Evolutionary conservation across 2,888 invertebrate species (phyloP).

Genomic region (Nesidiocoris tenuis): DNA sequence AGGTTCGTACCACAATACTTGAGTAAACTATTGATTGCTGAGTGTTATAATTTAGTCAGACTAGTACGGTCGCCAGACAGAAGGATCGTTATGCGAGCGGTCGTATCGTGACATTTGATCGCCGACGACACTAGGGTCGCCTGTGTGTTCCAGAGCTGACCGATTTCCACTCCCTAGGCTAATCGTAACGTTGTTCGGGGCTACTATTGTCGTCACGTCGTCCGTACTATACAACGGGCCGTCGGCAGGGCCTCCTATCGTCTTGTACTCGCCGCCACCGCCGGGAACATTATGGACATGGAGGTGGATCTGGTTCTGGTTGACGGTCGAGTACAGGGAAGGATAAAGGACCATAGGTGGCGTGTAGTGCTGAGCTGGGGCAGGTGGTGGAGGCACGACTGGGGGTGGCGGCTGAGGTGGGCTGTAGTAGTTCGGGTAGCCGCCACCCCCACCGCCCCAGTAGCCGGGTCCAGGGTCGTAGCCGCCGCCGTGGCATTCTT

Average conservation of each 20-base stretch:
- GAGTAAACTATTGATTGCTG: no score
- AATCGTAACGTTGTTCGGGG: slow-evolving; percentile 51
- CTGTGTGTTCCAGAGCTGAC: slow-evolving; percentile 42
- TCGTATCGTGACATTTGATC: slow-evolving; percentile 50
- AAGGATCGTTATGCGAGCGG: slow-evolving; percentile 52
- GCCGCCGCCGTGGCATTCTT: slow-evolving; percentile 37
- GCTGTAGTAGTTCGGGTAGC: slow-evolving; percentile 63
- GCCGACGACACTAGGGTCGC: slow-evolving; percentile 51
- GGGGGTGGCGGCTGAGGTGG: slow-evolving; percentile 46
- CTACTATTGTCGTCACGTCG: slow-evolving; percentile 51
- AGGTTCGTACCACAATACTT: no score
- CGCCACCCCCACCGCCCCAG: slow-evolving; percentile 45
- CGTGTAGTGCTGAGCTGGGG: slow-evolving; percentile 57
- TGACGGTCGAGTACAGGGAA: slow-evolving; percentile 78
- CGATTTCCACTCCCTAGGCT: slow-evolving; percentile 49
- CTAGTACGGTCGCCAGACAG: slow-evolving; percentile 54
- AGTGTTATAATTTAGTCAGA: no score
- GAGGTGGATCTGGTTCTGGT: slow-evolving; percentile 82
- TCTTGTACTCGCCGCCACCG: slow-evolving; percentile 37
- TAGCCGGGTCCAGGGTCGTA: slow-evolving; percentile 46
- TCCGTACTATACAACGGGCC: slow-evolving; percentile 13
- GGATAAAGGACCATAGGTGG: slow-evolving; percentile 74
- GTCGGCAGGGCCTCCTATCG: slow-evolving; percentile 40
- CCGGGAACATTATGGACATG: slow-evolving; percentile 62
- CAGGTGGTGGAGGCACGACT: slow-evolving; percentile 43